Conservation (phyloP, 2,888 invertebrate genomes). For the Oscheius sp. region DNA sequence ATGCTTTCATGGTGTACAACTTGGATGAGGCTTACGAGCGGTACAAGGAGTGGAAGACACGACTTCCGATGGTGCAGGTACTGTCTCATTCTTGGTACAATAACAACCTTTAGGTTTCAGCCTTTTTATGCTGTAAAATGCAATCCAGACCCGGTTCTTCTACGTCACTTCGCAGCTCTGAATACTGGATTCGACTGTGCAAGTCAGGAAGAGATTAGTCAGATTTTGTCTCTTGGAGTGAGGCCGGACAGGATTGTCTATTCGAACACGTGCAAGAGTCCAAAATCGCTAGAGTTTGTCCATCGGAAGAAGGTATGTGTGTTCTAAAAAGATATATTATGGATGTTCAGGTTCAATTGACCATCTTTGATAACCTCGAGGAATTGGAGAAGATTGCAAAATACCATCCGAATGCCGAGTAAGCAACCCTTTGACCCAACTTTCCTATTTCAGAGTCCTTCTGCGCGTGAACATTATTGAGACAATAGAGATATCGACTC, state of each 20-base stretch:
- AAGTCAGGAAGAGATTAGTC: conserved; percentile 80
- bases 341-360: conserved; percentile 43
- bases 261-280: conserved; percentile 73
- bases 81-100: neutral
- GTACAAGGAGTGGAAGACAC: conserved; percentile 81
- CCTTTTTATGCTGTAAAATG: conserved; percentile 87
- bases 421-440: conserved; percentile 14
- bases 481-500: conserved; percentile 83
- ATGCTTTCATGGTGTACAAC: conserved; percentile 65
- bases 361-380: conserved; percentile 72
- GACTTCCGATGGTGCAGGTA: conserved; percentile 77
- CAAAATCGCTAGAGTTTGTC: conserved; percentile 68
- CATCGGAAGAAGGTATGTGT: conserved; percentile 42
- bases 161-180: conserved; percentile 84
- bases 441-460: conserved; percentile 80
- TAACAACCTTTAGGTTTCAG: conserved; percentile 11
- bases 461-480: conserved; percentile 82
- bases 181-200: conserved; percentile 97
- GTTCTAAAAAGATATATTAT: neutral
- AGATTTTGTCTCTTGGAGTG: conserved; percentile 48
- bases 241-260: conserved; percentile 64
- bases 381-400: conserved; percentile 65
- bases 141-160: conserved; percentile 87
- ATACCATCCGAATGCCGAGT: conserved; percentile 66
- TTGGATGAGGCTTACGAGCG: conserved; percentile 54